phyloP scores from a whole-genome alignment of 2,888 invertebrate genomes.

The Adela reaumurella region DNA sequence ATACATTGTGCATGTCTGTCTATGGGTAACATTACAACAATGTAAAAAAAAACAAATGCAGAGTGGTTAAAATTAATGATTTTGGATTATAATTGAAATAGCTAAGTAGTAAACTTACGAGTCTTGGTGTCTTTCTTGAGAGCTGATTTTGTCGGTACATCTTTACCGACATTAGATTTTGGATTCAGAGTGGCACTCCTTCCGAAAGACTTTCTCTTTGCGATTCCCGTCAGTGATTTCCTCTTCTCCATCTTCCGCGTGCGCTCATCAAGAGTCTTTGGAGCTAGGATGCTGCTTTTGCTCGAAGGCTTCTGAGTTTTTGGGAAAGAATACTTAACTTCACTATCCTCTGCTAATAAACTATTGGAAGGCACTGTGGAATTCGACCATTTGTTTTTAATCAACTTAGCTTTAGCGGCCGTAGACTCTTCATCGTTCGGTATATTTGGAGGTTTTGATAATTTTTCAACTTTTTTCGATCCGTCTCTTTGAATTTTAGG shows the following conservation, averaged over 20 bases:
- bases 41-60: too few species aligned
- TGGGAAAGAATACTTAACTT: slow-evolving; percentile 46
- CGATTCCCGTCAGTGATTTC: slow-evolving; percentile 31
- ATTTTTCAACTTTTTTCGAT: slow-evolving; percentile 22
- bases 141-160: slow-evolving; percentile 7
- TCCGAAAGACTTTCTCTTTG: slow-evolving; percentile 35
- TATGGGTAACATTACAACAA: background rate
- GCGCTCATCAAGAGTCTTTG: slow-evolving; percentile 22
- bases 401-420: slow-evolving; percentile 17
- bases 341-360: slow-evolving; percentile 32
- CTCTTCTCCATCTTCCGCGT: slow-evolving; percentile 21
- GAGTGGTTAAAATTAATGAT: too few species aligned
- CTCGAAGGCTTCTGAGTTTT: slow-evolving; percentile 11
- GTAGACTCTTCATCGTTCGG: slow-evolving; percentile 16
- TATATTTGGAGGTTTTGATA: slow-evolving; percentile 5
- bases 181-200: slow-evolving; percentile 18
- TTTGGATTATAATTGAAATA: too few species aligned
- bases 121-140: slow-evolving; percentile 28
- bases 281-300: slow-evolving; percentile 13
- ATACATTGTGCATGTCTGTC: too few species aligned
- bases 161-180: slow-evolving; percentile 17
- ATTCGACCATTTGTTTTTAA: slow-evolving; percentile 12
- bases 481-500: slow-evolving; percentile 38
- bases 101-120: slow-evolving; percentile 29
- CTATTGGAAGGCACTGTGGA: slow-evolving; percentile 25